Conservation (phyloP, 2,797 vertebrate genomes). For the Poecilia gillii region DNA sequence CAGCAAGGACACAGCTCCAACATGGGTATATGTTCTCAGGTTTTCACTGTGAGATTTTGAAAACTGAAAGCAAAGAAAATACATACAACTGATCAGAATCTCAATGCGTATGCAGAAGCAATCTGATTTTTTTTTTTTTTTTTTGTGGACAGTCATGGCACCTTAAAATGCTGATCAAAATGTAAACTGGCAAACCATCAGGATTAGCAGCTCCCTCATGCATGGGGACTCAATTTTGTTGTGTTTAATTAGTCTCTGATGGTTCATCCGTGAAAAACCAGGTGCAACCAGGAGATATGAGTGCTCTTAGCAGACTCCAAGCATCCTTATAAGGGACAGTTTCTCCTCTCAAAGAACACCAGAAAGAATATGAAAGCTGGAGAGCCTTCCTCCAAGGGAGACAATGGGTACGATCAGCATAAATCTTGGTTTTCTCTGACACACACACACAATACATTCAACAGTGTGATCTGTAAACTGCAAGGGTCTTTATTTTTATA, state of each 20-base stretch:
- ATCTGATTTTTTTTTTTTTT: neutral
- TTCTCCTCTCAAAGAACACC: neutral
- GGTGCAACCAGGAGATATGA: conserved; percentile 9
- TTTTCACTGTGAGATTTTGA: neutral
- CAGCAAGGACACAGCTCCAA: conserved; percentile 29
- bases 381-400: neutral
- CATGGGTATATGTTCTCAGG: conserved; percentile 3
- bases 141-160: neutral
- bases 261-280: conserved; percentile 7
- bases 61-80: neutral
- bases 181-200: neutral
- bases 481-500: neutral
- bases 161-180: neutral
- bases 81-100: neutral
- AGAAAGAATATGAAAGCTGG: neutral
- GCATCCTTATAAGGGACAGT: too few species aligned
- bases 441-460: neutral
- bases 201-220: neutral
- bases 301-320: neutral
- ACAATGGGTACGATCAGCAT: neutral
- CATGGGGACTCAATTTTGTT: neutral
- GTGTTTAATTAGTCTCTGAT: conserved; percentile 6
- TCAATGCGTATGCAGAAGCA: neutral
- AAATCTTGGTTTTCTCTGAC: neutral
- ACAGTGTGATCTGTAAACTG: neutral